Base-by-base conservation (phyloP, 2,888 invertebrate genomes). In the Disparrhopalites patrizii region DNA sequence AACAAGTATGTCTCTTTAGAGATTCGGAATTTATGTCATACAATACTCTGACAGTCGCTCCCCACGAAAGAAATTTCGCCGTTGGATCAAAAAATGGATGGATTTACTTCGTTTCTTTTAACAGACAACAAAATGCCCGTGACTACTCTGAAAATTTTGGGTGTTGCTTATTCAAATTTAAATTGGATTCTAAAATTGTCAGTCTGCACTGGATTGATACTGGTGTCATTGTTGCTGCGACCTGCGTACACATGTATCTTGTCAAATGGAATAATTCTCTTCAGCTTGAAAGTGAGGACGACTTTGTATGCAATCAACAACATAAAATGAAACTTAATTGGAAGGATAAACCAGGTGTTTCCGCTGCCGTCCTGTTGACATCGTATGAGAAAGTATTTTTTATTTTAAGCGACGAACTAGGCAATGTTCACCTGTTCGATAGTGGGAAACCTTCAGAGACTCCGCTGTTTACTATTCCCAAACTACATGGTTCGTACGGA, bases 271-370 rank as follows among this genome's bases (percentile, higher is more conserved):
- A n/a, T n/a, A n/a, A n/a, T n/a, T n/a, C n/a, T n/a, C n/a, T n/a
- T 13, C 20, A 20, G 10, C 8, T 4, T 36, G 7, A 8, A 33
- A 56, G 30, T 18, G 18, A 20, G 20, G 56, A 36, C 7, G 23
- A 8, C 20, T n/a, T 15, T 5, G 2, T 7, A 13, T 56, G 25
- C 13, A 7, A 47, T 7, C 23, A 56, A 25, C 15, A 20, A 36
- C 3, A 15, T 1, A 8, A 33, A 8, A n/a, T 33, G 31, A 56
- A 23, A 23, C 13, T 23, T 18, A 33, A 33, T n/a, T 62, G 62
- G 62, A 62, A 62, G 30, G 62, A 62, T 8, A 62, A 38, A 40
- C 62, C 62, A 18, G 62, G 62, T 10, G 54, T 62, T 2, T 2
- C 62, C n/a, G 25, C 3, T 25, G 61, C 51, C 1, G 25, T 51